A percentile compares a stretch with the other conserved stretches of the same genome.
These are phyloP conservation scores for Isichthys henryi DNA, from an alignment of 2,113 vertebrate genomes.

Conservation along the genomic window DNA sequence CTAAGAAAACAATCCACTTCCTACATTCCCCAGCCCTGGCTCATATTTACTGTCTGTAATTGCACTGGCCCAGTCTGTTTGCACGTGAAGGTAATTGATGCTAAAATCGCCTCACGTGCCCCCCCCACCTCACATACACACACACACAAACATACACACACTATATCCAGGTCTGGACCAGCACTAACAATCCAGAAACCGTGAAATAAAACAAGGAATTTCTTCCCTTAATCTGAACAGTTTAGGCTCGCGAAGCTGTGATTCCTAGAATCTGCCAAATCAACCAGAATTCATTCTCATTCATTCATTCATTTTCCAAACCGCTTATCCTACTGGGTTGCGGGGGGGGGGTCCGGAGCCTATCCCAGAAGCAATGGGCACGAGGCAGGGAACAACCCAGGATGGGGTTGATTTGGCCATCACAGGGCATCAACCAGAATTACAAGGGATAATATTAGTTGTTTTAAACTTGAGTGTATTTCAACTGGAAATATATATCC, in stretches of 20 bases:
- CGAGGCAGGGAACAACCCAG: no score
- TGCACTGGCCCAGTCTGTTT: background rate
- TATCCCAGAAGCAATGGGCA: no score
- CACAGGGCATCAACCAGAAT: background rate
- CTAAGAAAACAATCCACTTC: background rate
- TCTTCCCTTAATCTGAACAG: background rate
- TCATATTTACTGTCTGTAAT: background rate
- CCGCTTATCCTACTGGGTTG: no score
- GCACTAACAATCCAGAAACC: no score
- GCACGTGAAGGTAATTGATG: background rate
- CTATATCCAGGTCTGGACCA: background rate
- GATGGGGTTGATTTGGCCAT: no score
- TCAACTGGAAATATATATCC: background rate
- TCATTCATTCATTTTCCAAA: no score
- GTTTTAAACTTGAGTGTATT: background rate
- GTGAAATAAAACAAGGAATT: background rate
- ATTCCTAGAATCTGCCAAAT: background rate
- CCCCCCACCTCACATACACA: background rate
- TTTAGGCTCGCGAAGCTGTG: background rate
- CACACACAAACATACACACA: background rate
- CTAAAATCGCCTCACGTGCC: background rate
- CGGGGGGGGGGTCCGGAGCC: no score
- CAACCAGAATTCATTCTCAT: background rate
- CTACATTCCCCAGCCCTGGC: background rate
- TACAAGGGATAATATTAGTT: background rate